Base-by-base conservation (phyloP, 1,140 invertebrate genomes). In the Meloidogyne floridensis region DNA sequence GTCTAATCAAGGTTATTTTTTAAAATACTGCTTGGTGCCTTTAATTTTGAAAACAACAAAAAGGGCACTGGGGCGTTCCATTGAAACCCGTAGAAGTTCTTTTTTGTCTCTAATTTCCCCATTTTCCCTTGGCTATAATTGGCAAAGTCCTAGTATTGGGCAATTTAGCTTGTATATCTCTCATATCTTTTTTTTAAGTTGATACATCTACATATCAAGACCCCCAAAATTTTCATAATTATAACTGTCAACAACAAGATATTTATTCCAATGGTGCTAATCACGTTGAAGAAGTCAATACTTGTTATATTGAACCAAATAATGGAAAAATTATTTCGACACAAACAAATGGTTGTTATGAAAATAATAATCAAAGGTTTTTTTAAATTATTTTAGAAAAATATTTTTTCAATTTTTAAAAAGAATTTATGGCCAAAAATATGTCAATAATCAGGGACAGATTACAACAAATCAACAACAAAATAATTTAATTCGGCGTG, bases 181-280 rank as follows among this genome's bases (percentile, higher is more conserved):
- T 32, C 32, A 32, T 32, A 32, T 32, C 32, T 32, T 56, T 11
- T 15, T 15, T 59, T 59, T 18, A 7, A 65, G 59, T 65, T 18
- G 59, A 65, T 65, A 65, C 59, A 65, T 65, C 59, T n/a, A 65
- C 59, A 65, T 65, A 65, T 65, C 59, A 65, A 8, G 59, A 65
- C n/a, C 59, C 59, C 4, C 59, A 65, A 65, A 65, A 65, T n/a
- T 65, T 65, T 6, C 59, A 65, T 65, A 65, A 11, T 8, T 65
- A 65, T 15, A 65, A 65, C 15, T 65, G 15, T 8, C 59, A 65
- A 65, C 15, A 65, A 65, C 59, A 65, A 65, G 59, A 65, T 65
- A 65, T 65, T 65, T 65, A 65, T 65, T 65, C 59, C n/a, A 65
- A 65, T 65, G 59, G 59, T 65, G 59, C 59, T 65, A 65, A 65